Evolutionary conservation across 1,140 invertebrate species (phyloP).

Genomic region (Prorops nasuta): DNA sequence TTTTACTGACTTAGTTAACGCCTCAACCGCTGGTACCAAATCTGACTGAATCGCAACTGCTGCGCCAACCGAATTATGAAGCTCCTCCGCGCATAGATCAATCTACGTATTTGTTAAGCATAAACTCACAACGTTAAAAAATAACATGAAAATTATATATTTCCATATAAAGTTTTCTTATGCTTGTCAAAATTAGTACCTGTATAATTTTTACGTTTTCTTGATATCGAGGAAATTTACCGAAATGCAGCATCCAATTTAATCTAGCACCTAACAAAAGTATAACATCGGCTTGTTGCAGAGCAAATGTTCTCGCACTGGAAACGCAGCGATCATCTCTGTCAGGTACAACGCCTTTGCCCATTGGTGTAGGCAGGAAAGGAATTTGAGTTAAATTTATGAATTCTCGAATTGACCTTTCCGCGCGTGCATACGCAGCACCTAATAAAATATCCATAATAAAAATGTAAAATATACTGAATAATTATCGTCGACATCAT

Average conservation of each 20-base stretch:
- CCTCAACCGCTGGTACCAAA: conserved; percentile 67
- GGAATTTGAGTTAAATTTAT: conserved; percentile 75
- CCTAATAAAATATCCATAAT: conserved; percentile 50
- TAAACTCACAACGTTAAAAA: conserved; percentile 8
- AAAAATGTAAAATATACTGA: no score
- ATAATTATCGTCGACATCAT: no score
- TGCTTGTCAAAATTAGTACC: conserved; percentile 50
- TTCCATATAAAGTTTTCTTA: not conserved
- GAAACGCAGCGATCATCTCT: conserved; percentile 74
- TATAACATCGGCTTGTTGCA: conserved; percentile 86
- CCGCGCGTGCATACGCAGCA: conserved; percentile 79
- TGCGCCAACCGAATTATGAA: conserved; percentile 82
- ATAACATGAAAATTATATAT: conserved; percentile 1
- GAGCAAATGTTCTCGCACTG: conserved; percentile 80
- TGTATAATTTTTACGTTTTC: conserved; percentile 87
- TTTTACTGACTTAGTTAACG: conserved; percentile 54
- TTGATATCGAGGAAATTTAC: conserved; percentile 80
- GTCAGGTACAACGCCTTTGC: conserved; percentile 91
- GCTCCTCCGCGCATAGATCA: conserved; percentile 86
- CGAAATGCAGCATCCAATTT: conserved; percentile 98
- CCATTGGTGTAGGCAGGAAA: conserved; percentile 94
- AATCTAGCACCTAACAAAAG: conserved; percentile 86
- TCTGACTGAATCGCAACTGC: conserved; percentile 78
- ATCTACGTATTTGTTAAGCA: conserved; percentile 68
- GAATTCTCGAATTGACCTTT: conserved; percentile 68